A percentile compares a stretch with the other conserved stretches of the same genome.
Evolutionary conservation across 2,888 invertebrate genomes (phyloP).

Genomic region (Protodeltote pygarga): DNA sequence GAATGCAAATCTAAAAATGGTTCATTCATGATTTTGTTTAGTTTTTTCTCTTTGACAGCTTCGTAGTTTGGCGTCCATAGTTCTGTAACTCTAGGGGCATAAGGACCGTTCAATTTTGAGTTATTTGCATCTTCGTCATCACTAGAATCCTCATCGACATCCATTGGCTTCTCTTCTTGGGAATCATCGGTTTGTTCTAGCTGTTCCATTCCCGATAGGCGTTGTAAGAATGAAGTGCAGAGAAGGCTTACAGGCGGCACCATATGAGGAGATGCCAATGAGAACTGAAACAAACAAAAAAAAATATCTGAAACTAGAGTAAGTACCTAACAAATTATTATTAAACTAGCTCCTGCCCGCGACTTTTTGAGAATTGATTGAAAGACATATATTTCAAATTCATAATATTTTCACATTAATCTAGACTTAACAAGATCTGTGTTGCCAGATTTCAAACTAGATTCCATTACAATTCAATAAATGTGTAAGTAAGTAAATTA

Average conservation of each 20-base stretch:
- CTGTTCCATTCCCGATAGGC: slow-evolving; percentile 70
- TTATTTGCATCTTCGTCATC: slow-evolving; percentile 68
- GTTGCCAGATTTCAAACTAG: too few relatives aligned
- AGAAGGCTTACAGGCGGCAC: slow-evolving; percentile 76
- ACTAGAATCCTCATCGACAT: slow-evolving; percentile 62
- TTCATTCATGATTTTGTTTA: slow-evolving; percentile 71
- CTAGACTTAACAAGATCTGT: too few relatives aligned
- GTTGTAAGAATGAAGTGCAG: slow-evolving; percentile 76
- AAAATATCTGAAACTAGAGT: not conserved
- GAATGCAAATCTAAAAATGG: slow-evolving; percentile 67
- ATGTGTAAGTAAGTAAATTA: too few relatives aligned
- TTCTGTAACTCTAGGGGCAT: slow-evolving; percentile 62
- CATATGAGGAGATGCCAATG: slow-evolving; percentile 80
- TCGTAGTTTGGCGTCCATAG: slow-evolving; percentile 79
- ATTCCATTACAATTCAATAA: too few relatives aligned
- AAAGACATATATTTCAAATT: too few relatives aligned
- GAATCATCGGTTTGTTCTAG: slow-evolving; percentile 52
- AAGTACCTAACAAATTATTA: not conserved
- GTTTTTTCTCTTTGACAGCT: slow-evolving; percentile 78
- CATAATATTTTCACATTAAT: too few relatives aligned
- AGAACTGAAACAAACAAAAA: slow-evolving; percentile 65
- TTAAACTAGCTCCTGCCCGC: too few relatives aligned
- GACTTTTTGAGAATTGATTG: too few relatives aligned
- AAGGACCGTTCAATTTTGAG: slow-evolving; percentile 51
- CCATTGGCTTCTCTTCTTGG: slow-evolving; percentile 53